phyloP scores from a whole-genome alignment of 2,888 invertebrate species.

The Oegoconia quadripuncta region DNA sequence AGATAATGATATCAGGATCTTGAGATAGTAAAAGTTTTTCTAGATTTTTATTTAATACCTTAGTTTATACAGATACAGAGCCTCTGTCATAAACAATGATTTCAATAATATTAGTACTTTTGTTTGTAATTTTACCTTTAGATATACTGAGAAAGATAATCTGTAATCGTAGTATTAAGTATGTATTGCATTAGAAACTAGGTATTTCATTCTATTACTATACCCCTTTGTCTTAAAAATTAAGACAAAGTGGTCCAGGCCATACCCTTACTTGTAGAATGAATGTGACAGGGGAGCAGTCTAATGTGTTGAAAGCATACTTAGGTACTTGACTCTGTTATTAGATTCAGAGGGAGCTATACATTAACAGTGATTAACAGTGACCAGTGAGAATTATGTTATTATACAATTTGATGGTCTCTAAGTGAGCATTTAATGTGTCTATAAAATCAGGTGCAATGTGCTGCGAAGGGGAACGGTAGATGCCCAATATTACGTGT shows the following conservation, averaged over 20 bases:
- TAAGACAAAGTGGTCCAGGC: too few relatives aligned
- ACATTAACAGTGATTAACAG: too few relatives aligned
- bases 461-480: slow-evolving; percentile 6
- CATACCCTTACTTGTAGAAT: too few relatives aligned
- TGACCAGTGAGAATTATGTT: slow-evolving; percentile 10
- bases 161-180: slow-evolving; percentile 10
- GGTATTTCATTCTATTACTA: too few relatives aligned
- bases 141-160: background rate
- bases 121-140: background rate
- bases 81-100: slow-evolving; percentile 2
- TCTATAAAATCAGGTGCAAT: background rate
- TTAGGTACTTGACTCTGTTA: slow-evolving; percentile 5
- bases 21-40: slow-evolving; percentile 1
- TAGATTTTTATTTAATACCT: slow-evolving; percentile 1
- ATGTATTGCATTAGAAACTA: slow-evolving; percentile 5
- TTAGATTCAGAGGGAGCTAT: too few relatives aligned
- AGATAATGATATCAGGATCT: slow-evolving; percentile 5
- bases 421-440: background rate
- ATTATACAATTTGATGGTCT: slow-evolving; percentile 1
- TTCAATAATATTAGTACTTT: background rate
- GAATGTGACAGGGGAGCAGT: too few relatives aligned
- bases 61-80: too few relatives aligned
- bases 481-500: too few relatives aligned
- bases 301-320: slow-evolving; percentile 8
- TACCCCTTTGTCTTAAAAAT: too few relatives aligned